phyloP scores from a whole-genome alignment of 2,888 invertebrate genomes.

The Sinodicranocentrus sp. region DNA sequence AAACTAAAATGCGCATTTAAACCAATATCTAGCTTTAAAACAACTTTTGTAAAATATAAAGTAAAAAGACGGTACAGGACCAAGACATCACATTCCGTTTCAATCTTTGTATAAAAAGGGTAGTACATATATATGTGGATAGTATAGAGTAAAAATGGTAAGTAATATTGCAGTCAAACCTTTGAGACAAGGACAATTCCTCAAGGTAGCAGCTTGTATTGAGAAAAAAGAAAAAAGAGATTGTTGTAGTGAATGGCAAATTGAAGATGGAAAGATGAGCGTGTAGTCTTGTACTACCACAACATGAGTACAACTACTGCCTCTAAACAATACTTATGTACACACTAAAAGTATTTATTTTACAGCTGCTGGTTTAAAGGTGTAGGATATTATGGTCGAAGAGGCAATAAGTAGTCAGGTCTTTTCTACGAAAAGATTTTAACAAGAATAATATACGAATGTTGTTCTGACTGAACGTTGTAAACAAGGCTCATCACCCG shows the following conservation, averaged over 20 bases:
- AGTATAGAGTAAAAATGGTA: constrained; percentile 32
- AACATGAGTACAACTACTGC: neutral
- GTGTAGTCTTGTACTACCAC: too few relatives aligned
- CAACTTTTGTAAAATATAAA: neutral
- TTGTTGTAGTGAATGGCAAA: constrained; percentile 13
- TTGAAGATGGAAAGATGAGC: constrained; percentile 1
- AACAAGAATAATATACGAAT: too few relatives aligned
- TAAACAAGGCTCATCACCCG: constrained; percentile 36
- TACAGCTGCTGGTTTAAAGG: too few relatives aligned
- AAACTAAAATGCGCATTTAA: too few relatives aligned
- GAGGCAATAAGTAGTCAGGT: too few relatives aligned
- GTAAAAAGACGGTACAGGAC: neutral
- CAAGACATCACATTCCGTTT: neutral
- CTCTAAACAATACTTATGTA: too few relatives aligned
- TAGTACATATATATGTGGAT: constrained; percentile 16
- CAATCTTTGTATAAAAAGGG: neutral
- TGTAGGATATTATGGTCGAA: too few relatives aligned
- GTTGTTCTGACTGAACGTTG: constrained; percentile 17
- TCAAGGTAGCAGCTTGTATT: constrained; percentile 76
- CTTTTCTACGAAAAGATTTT: too few relatives aligned
- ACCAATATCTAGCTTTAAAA: too few relatives aligned
- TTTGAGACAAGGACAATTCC: constrained; percentile 76
- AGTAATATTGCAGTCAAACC: constrained; percentile 67
- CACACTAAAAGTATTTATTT: too few relatives aligned
- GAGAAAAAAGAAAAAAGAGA: constrained; percentile 45